Conservation (phyloP, 2,113 vertebrate genomes). For the Hypomesus transpacificus region DNA sequence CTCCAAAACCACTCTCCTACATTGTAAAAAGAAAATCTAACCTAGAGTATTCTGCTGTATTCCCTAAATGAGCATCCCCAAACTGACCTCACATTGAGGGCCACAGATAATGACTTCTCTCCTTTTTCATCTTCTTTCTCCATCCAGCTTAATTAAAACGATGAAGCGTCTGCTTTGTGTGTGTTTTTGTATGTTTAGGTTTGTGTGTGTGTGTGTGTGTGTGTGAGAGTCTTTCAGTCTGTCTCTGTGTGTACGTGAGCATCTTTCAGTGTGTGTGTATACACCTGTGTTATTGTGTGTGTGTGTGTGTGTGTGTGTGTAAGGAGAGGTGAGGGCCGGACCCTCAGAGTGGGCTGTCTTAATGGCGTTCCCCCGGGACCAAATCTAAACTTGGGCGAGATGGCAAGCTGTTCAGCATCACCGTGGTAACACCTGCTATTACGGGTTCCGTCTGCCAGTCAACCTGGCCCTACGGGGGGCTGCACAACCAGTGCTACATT, state of each 20-base stretch:
- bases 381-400: slow-evolving; percentile 51
- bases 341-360: slow-evolving; percentile 43
- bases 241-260: not conserved
- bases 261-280: not conserved
- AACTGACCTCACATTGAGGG: slow-evolving; percentile 13
- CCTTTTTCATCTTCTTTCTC: slow-evolving; percentile 20
- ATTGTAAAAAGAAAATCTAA: too few relatives aligned
- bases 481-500: slow-evolving; percentile 50
- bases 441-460: slow-evolving; percentile 53
- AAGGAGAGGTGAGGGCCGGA: slow-evolving; percentile 30
- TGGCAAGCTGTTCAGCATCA: slow-evolving; percentile 54
- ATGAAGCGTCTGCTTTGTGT: slow-evolving; percentile 37
- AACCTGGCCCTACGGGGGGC: slow-evolving; percentile 47
- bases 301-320: not conserved
- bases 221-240: not conserved
- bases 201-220: not conserved
- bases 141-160: slow-evolving; percentile 44
- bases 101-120: slow-evolving; percentile 23
- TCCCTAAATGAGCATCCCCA: slow-evolving; percentile 28
- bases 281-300: not conserved
- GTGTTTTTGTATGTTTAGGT: not conserved
- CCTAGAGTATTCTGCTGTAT: too few relatives aligned
- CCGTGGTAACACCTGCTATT: slow-evolving; percentile 56
- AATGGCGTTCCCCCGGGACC: slow-evolving; percentile 42
- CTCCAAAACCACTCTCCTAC: too few relatives aligned